A percentile compares a stretch with the other conserved stretches of the same genome.
phyloP scores from a whole-genome alignment of 2,797 vertebrate species.

The Toxotes lorentzi region DNA sequence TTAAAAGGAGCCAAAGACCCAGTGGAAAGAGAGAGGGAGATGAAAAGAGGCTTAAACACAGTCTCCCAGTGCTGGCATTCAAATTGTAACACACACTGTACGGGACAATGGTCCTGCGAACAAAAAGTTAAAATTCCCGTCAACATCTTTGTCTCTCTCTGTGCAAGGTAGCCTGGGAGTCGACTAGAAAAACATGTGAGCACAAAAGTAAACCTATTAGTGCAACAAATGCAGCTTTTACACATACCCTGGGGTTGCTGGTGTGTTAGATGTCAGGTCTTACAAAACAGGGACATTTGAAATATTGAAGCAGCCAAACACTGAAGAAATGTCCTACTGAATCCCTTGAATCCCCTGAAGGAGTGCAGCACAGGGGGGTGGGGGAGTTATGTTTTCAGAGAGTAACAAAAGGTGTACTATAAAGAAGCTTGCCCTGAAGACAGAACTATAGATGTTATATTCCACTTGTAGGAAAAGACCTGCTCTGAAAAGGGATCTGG shows the following conservation, averaged over 20 bases:
- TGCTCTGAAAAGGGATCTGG: constrained; percentile 56
- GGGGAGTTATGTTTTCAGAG: constrained; percentile 66
- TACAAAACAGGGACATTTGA: constrained; percentile 80
- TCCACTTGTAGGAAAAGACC: constrained; percentile 46
- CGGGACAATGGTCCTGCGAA: constrained; percentile 49
- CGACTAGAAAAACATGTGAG: constrained; percentile 68
- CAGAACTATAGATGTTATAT: constrained; percentile 60
- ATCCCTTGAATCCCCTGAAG: constrained; percentile 76
- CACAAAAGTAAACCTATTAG: constrained; percentile 85
- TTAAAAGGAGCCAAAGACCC: constrained; percentile 60
- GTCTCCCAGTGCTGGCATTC: constrained; percentile 48
- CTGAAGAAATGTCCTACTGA: constrained; percentile 76
- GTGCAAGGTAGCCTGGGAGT: constrained; percentile 61
- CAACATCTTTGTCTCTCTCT: constrained; percentile 63
- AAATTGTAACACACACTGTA: constrained; percentile 59
- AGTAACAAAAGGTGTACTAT: constrained; percentile 82
- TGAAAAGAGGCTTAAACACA: constrained; percentile 65
- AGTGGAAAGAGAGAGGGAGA: constrained; percentile 49
- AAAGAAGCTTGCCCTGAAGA: constrained; percentile 67
- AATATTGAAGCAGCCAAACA: constrained; percentile 77
- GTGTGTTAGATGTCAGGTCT: constrained; percentile 77
- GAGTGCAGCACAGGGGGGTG: constrained; percentile 38
- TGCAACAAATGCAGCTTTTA: constrained; percentile 79
- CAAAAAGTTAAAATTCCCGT: constrained; percentile 66
- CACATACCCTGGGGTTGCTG: constrained; percentile 61